Evolutionary conservation across 2,888 invertebrate species (phyloP).

Genomic region (Gandaritis pyraliata): DNA sequence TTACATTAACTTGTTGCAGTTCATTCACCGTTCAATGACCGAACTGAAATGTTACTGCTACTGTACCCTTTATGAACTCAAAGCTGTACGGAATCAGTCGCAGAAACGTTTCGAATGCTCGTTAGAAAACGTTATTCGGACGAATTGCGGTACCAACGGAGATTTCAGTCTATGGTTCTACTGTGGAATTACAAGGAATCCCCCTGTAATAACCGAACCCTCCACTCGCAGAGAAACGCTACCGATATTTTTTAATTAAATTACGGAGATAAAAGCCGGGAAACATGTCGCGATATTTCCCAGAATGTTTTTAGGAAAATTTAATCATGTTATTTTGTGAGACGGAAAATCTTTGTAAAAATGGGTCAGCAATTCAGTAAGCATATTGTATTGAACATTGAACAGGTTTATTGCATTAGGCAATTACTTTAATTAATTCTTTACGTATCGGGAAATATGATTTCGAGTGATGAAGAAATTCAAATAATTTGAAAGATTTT

Average conservation of each 20-base stretch:
- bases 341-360: conserved; percentile 32
- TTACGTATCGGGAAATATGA: background rate
- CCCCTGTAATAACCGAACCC: conserved; percentile 61
- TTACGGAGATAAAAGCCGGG: conserved; percentile 50
- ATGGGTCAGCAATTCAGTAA: conserved; percentile 23
- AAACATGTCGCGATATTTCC: conserved; percentile 46
- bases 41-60: too few relatives aligned
- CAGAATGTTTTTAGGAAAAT: conserved; percentile 38
- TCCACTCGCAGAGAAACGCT: conserved; percentile 54
- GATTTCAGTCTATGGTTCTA: conserved; percentile 49
- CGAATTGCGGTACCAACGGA: conserved; percentile 53
- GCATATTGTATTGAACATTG: conserved; percentile 11
- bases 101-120: conserved; percentile 18
- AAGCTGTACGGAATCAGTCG: conserved; percentile 7
- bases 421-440: conserved; percentile 21
- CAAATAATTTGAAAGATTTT: too few relatives aligned
- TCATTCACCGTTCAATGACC: too few relatives aligned
- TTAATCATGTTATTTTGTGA: conserved; percentile 41
- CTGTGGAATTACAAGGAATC: conserved; percentile 52
- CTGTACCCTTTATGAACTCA: background rate
- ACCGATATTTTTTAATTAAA: conserved; percentile 67
- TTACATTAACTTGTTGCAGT: too few relatives aligned
- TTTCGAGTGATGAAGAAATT: too few relatives aligned
- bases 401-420: conserved; percentile 12
- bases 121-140: conserved; percentile 47